Conservation (phyloP, 2,113 vertebrate genomes). For the Danionella cerebrum region DNA sequence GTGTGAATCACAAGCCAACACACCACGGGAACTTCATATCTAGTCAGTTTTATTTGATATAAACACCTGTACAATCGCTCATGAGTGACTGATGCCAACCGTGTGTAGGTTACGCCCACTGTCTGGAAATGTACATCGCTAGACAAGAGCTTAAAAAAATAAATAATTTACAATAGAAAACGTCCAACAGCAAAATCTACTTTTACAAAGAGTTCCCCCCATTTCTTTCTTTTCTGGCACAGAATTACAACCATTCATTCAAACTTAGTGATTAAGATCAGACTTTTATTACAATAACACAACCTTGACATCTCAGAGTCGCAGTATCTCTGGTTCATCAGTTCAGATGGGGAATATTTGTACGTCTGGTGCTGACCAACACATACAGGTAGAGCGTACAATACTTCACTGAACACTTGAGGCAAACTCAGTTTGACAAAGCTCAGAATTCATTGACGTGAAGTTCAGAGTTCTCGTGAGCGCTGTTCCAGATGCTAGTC, state of each 20-base stretch:
- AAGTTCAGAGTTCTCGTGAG: too few species aligned
- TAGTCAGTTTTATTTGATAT: slow-evolving; percentile 73
- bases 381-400: too few species aligned
- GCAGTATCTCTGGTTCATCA: background rate
- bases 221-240: slow-evolving; percentile 17
- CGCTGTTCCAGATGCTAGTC: too few species aligned
- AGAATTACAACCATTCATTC: slow-evolving; percentile 36
- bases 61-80: slow-evolving; percentile 68
- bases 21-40: slow-evolving; percentile 34
- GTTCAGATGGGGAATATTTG: background rate
- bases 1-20: background rate
- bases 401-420: too few species aligned
- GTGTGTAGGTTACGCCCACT: slow-evolving; percentile 55
- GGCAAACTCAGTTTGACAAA: too few species aligned
- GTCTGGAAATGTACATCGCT: slow-evolving; percentile 63
- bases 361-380: background rate
- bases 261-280: slow-evolving; percentile 41
- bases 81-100: slow-evolving; percentile 64
- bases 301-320: background rate
- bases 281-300: slow-evolving; percentile 1
- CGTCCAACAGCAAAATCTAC: slow-evolving; percentile 64
- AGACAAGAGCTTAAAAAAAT: slow-evolving; percentile 76
- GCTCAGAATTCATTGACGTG: too few species aligned
- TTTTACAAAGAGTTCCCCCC: too few species aligned
- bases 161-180: slow-evolving; percentile 88